Base-by-base conservation (phyloP, 2,888 invertebrate species). In the Acrocera orbiculus region DNA sequence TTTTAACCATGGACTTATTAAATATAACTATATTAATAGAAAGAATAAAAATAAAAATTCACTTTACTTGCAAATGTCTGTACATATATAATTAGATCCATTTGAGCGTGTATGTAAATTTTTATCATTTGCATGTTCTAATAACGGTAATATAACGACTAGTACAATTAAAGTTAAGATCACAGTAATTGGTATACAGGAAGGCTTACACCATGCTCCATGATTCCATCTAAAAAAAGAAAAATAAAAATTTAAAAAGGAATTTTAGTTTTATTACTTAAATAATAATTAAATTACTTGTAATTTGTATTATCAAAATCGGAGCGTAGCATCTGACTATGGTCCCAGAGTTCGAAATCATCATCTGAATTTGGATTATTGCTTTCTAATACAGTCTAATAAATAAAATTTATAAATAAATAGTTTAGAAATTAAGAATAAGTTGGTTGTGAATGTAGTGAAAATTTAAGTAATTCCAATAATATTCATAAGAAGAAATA, bases 181-280 rank as follows among this genome's bases (percentile, higher is more conserved):
- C 51, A 83, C 70, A 16, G 78, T 74, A 39, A 83, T 80, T 5
- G 83, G 83, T 47, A 85, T 78, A 56, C 83, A 85, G 7, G 85
- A 83, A 6, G 83, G 83, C 40, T 76, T 68, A 58, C 77, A 80
- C 78, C 79, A 79, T 48, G 70, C 70, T 41, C 65, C 64, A 36
- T 56, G 53, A 38, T 65, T 64, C 67, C 68, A 69, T 50, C 69
- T 69, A 35, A 34, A 46, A 46, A 30, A n/a, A n/a, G n/a, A 19
- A 19, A 19, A 6, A 6, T 8, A 19, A 19, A 19, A 19, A 19
- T 19, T 19, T 6, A 19, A 19, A 14, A 11, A 16, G 13, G 13
- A 30, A 17, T 13, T 10, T 23, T 14, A 16, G 5, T 17, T 6
- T 13, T 8, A 19, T 6, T 19, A 19, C 8, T 22, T 22, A 22